Conservation (phyloP, 2,113 vertebrate genomes). For the Circaetus gallicus region DNA sequence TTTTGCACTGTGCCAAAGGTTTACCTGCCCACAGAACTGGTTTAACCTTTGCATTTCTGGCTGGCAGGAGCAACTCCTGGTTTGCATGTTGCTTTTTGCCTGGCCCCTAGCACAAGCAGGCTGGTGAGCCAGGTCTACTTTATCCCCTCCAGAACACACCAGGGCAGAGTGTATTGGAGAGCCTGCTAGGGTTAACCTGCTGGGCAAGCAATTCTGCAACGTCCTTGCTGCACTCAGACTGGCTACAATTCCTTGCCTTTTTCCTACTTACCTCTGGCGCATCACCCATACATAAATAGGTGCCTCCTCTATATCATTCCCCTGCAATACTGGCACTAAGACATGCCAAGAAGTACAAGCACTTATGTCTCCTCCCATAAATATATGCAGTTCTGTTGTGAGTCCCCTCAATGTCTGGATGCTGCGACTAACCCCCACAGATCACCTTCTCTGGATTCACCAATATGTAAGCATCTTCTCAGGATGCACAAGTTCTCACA, state of each 20-base stretch:
- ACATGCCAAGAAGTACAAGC: not conserved
- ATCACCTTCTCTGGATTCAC: not conserved
- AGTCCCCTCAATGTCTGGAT: not conserved
- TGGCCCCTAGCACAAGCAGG: not conserved
- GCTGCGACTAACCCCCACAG: not conserved
- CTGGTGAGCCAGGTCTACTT: not conserved
- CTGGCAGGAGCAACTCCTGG: not conserved
- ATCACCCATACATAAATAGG: not conserved
- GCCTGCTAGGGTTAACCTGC: not conserved
- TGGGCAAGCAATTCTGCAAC: not conserved
- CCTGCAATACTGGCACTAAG: not conserved
- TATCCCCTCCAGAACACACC: not conserved
- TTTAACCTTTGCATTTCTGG: not conserved
- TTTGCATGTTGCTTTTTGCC: not conserved
- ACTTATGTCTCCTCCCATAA: not conserved
- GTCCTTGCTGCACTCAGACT: not conserved
- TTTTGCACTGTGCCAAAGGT: not conserved
- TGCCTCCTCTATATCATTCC: not conserved
- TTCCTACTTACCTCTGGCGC: not conserved
- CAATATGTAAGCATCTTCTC: not conserved
- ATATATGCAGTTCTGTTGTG: not conserved
- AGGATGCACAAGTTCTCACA: not conserved
- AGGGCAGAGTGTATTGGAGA: not conserved
- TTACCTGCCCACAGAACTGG: not conserved
- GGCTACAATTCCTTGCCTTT: not conserved